Conservation (phyloP, 2,888 invertebrate species). For the Margaritifera margaritifera region DNA sequence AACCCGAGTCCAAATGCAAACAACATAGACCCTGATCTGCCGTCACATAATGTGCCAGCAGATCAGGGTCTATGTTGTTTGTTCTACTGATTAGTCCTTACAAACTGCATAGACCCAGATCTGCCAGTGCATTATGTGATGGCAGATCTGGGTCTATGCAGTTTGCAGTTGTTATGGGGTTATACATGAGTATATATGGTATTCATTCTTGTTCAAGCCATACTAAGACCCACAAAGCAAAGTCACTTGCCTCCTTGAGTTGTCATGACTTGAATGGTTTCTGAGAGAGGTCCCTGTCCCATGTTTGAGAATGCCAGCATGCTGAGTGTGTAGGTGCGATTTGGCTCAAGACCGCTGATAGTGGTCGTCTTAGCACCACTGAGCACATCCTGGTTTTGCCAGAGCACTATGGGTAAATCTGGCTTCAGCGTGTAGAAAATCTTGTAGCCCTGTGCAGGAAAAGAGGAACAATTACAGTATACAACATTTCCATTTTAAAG, state of each 20-base stretch:
- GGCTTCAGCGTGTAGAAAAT: slow-evolving; percentile 96
- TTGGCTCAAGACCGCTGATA: slow-evolving; percentile 91
- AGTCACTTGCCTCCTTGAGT: slow-evolving; percentile 82
- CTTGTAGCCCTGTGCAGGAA: slow-evolving; percentile 87
- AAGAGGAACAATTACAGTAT: not conserved
- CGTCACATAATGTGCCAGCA: too few relatives aligned
- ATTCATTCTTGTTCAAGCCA: too few relatives aligned
- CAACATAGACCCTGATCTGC: too few relatives aligned
- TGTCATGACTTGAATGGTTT: slow-evolving; percentile 97
- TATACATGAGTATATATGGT: too few relatives aligned
- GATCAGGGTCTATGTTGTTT: too few relatives aligned
- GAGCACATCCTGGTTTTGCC: slow-evolving; percentile 94
- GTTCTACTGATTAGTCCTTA: too few relatives aligned
- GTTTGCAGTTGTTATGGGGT: too few relatives aligned
- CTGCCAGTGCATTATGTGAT: too few relatives aligned
- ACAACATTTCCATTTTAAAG: too few relatives aligned
- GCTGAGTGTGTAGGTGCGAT: slow-evolving; percentile 93
- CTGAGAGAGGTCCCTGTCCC: slow-evolving; percentile 94
- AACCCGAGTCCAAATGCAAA: too few relatives aligned
- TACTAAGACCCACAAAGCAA: not conserved
- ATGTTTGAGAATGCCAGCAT: slow-evolving; percentile 86
- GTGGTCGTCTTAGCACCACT: slow-evolving; percentile 85
- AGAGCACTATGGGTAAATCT: slow-evolving; percentile 87
- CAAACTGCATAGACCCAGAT: too few relatives aligned
- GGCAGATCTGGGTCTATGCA: too few relatives aligned